phyloP scores from a whole-genome alignment of 2,888 invertebrate species.

The Helleia helle region DNA sequence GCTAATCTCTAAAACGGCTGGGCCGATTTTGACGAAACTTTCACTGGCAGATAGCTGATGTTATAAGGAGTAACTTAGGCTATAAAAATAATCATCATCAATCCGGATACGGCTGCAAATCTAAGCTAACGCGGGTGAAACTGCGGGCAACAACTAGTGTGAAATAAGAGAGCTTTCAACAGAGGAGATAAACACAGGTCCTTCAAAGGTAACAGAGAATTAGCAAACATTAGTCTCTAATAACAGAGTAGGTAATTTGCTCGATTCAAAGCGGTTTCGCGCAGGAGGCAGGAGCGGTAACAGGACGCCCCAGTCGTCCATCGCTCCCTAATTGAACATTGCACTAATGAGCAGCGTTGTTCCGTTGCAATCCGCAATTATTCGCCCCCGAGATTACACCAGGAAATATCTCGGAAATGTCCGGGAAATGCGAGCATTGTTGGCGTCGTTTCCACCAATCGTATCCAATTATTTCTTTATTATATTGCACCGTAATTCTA shows the following conservation, averaged over 20 bases:
- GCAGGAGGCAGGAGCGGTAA: slow-evolving; percentile 18
- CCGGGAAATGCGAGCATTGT: slow-evolving; percentile 46
- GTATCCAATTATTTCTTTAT: slow-evolving; percentile 20
- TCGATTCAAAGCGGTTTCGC: slow-evolving; percentile 26
- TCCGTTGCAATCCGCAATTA: slow-evolving; percentile 64
- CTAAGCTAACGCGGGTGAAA: no score
- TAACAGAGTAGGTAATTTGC: slow-evolving; percentile 15
- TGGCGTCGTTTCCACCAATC: slow-evolving; percentile 27
- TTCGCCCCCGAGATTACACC: slow-evolving; percentile 55
- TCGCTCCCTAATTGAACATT: slow-evolving; percentile 63
- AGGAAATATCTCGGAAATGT: slow-evolving; percentile 51
- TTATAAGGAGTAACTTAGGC: no score
- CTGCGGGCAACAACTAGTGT: no score
- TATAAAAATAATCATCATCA: no score
- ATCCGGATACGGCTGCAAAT: no score
- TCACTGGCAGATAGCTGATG: no score
- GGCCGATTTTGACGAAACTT: no score
- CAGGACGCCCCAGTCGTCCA: slow-evolving; percentile 15
- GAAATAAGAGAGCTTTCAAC: no score
- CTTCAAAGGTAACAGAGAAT: not conserved
- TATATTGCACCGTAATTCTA: slow-evolving; percentile 9
- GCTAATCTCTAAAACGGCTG: no score
- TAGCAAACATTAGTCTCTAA: slow-evolving; percentile 9
- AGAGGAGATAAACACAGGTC: not conserved
- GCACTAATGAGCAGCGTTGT: slow-evolving; percentile 69